Conservation (phyloP, 2,797 vertebrate genomes). For the Acanthiza pusilla region DNA sequence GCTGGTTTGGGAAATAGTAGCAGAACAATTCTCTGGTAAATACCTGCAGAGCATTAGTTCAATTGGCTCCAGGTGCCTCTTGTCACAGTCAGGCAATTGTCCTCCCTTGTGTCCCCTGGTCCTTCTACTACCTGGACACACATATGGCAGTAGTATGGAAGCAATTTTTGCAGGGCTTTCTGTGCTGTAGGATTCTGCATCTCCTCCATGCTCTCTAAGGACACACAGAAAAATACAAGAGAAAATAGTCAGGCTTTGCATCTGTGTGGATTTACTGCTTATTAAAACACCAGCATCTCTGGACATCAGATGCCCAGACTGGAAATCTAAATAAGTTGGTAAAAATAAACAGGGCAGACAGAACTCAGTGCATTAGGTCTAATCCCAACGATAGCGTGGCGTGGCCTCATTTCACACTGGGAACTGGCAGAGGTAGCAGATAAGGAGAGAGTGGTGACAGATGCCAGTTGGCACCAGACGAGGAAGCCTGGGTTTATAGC, state of each 20-base stretch:
- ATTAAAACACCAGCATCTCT: background rate
- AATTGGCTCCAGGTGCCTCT: background rate
- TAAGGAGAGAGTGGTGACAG: constrained; percentile 45
- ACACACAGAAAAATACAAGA: background rate
- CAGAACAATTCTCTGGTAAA: background rate
- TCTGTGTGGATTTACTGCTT: constrained; percentile 2
- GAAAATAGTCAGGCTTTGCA: background rate
- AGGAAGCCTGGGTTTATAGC: constrained; percentile 41
- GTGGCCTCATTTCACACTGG: constrained; percentile 34
- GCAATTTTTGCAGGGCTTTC: background rate
- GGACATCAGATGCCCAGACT: background rate
- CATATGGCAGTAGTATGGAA: background rate
- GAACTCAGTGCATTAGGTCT: constrained; percentile 40
- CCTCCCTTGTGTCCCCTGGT: background rate
- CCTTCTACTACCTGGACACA: background rate
- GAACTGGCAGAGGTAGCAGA: constrained; percentile 49
- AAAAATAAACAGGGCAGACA: constrained; percentile 54
- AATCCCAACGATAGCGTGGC: background rate
- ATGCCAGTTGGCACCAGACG: constrained; percentile 53
- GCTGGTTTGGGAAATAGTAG: background rate
- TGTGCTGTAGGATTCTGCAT: background rate
- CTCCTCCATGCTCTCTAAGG: background rate
- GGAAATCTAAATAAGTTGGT: constrained; percentile 23
- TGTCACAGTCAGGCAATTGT: rapidly evolving
- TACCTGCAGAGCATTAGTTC: background rate